Evolutionary conservation across 2,888 invertebrate genomes (phyloP).

Genomic region (Netelia virgata): DNA sequence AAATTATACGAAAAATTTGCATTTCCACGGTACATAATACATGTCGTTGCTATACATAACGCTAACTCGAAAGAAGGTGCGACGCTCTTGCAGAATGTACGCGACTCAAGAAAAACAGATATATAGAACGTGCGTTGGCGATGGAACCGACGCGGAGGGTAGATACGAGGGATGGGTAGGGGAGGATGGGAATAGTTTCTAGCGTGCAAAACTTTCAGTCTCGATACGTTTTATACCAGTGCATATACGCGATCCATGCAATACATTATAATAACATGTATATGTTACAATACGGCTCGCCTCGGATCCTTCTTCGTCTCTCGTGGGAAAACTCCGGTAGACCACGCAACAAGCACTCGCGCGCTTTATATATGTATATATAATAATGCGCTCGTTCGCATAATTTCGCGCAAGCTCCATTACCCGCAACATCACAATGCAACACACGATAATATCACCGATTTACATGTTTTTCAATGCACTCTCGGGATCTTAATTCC

Average conservation of each 20-base stretch:
- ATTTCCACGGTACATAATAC: not conserved
- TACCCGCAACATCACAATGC: conserved; percentile 36
- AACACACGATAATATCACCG: conserved; percentile 32
- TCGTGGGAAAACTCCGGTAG: conserved; percentile 57
- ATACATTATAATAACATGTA: conserved; percentile 22
- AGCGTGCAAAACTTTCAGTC: conserved; percentile 59
- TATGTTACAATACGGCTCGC: conserved; percentile 11
- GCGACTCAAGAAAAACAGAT: conserved; percentile 46
- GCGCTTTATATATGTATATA: conserved; percentile 37
- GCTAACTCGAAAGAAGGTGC: conserved; percentile 50
- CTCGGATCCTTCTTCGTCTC: not conserved
- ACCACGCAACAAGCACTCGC: conserved; percentile 26
- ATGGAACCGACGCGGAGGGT: not conserved
- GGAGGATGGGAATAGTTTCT: conserved; percentile 1
- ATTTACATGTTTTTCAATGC: conserved; percentile 23
- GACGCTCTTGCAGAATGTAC: conserved; percentile 64
- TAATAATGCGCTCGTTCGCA: conserved; percentile 53
- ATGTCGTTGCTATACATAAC: not conserved
- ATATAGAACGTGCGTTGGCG: conserved; percentile 11
- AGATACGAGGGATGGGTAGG: not conserved
- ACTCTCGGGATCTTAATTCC: not conserved
- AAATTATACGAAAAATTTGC: not conserved
- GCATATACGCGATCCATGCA: conserved; percentile 10
- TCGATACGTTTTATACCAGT: conserved; percentile 53
- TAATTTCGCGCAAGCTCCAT: conserved; percentile 59